phyloP scores from a whole-genome alignment of 2,888 invertebrate species.

The Hirtodrosophila confusa region DNA sequence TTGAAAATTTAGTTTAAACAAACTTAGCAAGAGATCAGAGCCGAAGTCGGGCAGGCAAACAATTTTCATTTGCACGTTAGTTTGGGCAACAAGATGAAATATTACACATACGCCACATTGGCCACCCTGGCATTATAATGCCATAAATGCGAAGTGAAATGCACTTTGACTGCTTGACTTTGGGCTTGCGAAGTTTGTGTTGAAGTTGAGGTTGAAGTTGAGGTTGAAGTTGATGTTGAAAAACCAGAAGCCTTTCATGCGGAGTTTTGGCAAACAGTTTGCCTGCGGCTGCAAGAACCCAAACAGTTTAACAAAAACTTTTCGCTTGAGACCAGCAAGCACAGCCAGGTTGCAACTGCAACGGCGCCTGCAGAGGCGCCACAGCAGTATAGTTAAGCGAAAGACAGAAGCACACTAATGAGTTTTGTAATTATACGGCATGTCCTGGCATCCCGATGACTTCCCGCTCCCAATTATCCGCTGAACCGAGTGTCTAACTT shows the following conservation, averaged over 20 bases:
- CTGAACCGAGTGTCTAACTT: conserved; percentile 67
- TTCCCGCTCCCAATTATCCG: conserved; percentile 62
- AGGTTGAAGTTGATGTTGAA: conserved; percentile 14
- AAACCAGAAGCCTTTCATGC: conserved; percentile 24
- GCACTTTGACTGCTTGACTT: conserved; percentile 78
- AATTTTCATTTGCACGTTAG: conserved; percentile 49
- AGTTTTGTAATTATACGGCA: conserved; percentile 67
- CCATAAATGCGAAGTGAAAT: conserved; percentile 62
- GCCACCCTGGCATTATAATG: conserved; percentile 26
- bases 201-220: conserved; percentile 19
- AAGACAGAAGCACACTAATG: conserved; percentile 55
- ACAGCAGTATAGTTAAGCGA: conserved; percentile 14
- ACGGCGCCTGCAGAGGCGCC: background rate
- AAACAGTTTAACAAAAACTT: conserved; percentile 64
- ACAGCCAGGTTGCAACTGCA: conserved; percentile 8
- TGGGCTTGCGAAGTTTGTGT: conserved; percentile 45
- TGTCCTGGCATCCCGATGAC: conserved; percentile 36
- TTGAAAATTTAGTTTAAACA: conserved; percentile 18
- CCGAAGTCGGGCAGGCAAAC: conserved; percentile 19
- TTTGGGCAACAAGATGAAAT: conserved; percentile 44
- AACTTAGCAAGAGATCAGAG: conserved; percentile 25
- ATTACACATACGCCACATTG: conserved; percentile 61
- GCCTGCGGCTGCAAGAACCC: conserved; percentile 53
- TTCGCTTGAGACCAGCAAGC: conserved; percentile 34
- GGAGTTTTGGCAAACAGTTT: conserved; percentile 69